A percentile compares a stretch with the other conserved stretches of the same genome.
phyloP scores from a whole-genome alignment of 2,888 invertebrate genomes.

The Rotaria socialis region DNA sequence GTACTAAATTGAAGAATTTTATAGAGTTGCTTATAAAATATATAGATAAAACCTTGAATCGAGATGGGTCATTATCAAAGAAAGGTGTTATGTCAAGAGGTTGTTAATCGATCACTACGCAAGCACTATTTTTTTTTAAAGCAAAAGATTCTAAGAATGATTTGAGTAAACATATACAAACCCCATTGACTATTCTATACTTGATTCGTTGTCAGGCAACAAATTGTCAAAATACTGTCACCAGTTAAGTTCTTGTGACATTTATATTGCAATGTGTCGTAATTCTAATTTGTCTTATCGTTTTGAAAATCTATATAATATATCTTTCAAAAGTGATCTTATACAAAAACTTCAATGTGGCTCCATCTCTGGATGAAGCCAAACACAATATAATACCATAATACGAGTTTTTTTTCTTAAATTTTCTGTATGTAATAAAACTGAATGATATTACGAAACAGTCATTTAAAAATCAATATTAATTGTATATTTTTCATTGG shows the following conservation, averaged over 20 bases:
- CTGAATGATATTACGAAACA: not conserved
- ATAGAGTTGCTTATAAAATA: not conserved
- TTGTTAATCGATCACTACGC: not conserved
- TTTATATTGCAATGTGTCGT: not conserved
- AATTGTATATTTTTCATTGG: no score
- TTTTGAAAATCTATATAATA: not conserved
- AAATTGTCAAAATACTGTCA: not conserved
- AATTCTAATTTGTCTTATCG: not conserved
- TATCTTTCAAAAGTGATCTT: not conserved
- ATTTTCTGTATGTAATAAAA: not conserved
- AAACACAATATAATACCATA: no score
- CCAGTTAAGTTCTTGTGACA: no score
- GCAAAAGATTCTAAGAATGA: not conserved
- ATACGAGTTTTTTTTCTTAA: not conserved
- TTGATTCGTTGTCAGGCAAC: not conserved
- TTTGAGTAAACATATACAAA: not conserved
- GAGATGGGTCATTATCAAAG: not conserved
- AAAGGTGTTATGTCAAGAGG: not conserved
- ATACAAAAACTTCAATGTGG: not conserved
- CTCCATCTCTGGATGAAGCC: not conserved
- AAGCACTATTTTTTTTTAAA: not conserved
- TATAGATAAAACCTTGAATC: not conserved
- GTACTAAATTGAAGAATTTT: constrained; percentile 51
- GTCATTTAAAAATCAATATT: no score
- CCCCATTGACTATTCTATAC: not conserved